Evolutionary conservation across 1,140 invertebrate species (phyloP), one percentile per base, ranked within the genome.

Genomic region (Adoxophyes honmai): DNA sequence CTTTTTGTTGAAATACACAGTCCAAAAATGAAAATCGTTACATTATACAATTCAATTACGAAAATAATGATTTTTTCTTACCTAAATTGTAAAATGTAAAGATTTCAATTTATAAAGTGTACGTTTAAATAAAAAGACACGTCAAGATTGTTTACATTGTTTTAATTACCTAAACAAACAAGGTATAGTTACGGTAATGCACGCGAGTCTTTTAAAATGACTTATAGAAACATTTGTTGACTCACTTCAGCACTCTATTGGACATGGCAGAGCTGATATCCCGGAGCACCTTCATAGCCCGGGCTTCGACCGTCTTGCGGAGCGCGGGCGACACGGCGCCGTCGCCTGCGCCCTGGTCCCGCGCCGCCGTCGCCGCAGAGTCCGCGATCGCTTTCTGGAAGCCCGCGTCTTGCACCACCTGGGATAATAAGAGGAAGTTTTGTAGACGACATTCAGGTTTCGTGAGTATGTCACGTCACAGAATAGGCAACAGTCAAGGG

Each of bases 231-330:
- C 34, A 18, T 21, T 48, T 34, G 16, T 11, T 7, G 0, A 75
- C 71, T 64, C 7, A 93, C 92, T 89, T 92, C 16, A 95, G 80
- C 7, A 94, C 82, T 63, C 91, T 91, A 73, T 93, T 93, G 2
- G 93, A 94, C 58, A 94, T 87, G 0, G 92, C 94, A 0, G 93
- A 94, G 54, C 93, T 92, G 93, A 97, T 96, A 48, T 93, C 91
- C 34, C 89, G 84, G 0, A 96, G 75, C n/a, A 96, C 92, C 39
- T 86, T 91, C 38, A 90, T 87, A 0, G 95, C 95, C 11, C 92
- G 90, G 11, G 90, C 88, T 56, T 94, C 91, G 0, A 86, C 72
- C 44, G 93, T 91, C 14, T 90, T 87, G 39, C 85, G 83, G 9
- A 94, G 60, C 3, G 78, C 65, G 53, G 90, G 64, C 5, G 73